Evolutionary conservation across 2,797 vertebrate genomes (phyloP), one percentile per base, ranked within the genome.

Genomic region (Gobionotothen gibberifrons): DNA sequence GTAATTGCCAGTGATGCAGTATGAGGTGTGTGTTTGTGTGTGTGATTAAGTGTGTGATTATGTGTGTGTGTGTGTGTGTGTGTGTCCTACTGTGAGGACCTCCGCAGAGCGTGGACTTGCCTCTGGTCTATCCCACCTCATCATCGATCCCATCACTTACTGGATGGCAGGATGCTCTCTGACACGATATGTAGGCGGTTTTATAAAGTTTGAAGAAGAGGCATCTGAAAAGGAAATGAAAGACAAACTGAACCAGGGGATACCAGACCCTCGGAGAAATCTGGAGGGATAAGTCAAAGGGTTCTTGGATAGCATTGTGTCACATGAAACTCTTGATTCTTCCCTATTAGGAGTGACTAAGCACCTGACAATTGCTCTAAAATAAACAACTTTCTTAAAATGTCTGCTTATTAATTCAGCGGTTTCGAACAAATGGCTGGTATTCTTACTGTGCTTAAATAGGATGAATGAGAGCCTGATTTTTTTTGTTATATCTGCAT

Each of bases 381-480:
- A 92, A 92, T 92, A 91, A 93, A 93, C 39, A 13, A 74, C 26
- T 87, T 89, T 87, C 60, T 73, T 82, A 70, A 78, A 84, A 64
- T 56, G 63, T 62, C 46, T 78, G 36, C 17, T 46, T 49, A 32
- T 32, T 82, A 22, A 74, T 87, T 87, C 54, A 15, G 40, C 21
- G 40, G 46, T 65, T 36, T 74, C 55, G 68, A 52, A 83, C 36
- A 60, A 73, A 66, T 60, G 21, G 15, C 67, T 48, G 39, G 40
- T 61, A 61, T 77, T 83, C 64, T 72, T 44, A 10, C 58, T 40
- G 22, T 19, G 59, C 68, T 80, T 75, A 21, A 85, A 61, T 29
- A 42, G 48, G 64, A 75, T 75, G 78, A 82, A 81, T 81, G 61
- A 74, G 7, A 2, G 59, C 36, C 58, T 47, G 15, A 26, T 36